phyloP scores from a whole-genome alignment of 2,113 vertebrate species.

The Lipophrys pholis region DNA sequence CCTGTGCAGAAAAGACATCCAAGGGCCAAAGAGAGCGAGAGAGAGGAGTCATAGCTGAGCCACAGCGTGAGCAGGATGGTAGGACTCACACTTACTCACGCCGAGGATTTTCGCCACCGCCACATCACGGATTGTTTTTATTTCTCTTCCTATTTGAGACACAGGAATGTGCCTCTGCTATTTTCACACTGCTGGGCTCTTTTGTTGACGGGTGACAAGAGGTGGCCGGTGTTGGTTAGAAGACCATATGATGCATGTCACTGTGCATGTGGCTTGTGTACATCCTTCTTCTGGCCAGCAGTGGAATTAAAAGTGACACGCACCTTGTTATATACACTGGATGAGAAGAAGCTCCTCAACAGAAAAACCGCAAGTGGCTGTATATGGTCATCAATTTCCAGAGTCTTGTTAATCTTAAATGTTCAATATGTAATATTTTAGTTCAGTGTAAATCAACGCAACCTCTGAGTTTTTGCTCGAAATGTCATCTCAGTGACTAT shows the following conservation, averaged over 20 bases:
- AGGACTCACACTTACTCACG: background rate
- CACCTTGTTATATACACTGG: background rate
- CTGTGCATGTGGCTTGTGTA: background rate
- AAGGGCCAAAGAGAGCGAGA: conserved; percentile 6
- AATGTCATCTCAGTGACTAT: too few species aligned
- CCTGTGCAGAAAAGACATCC: conserved; percentile 28
- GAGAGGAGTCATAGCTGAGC: background rate
- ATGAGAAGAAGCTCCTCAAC: too few species aligned
- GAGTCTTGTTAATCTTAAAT: too few species aligned
- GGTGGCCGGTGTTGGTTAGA: background rate
- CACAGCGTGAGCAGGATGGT: background rate
- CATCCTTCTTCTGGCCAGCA: background rate
- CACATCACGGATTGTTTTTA: background rate
- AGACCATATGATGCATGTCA: background rate
- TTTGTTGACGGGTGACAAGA: conserved; percentile 1
- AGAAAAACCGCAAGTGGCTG: too few species aligned
- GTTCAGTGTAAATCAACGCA: too few species aligned
- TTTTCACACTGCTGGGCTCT: too few species aligned
- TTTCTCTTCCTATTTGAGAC: background rate
- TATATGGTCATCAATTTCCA: too few species aligned
- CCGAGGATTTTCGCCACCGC: background rate
- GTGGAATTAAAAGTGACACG: conserved; percentile 8
- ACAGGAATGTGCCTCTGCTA: background rate
- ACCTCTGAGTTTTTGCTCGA: too few species aligned
- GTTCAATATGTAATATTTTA: too few species aligned